A percentile compares a stretch with the other conserved stretches of the same genome.
These are phyloP conservation scores for Phortica variegata DNA, from an alignment of 1,140 invertebrate species.

Conservation along the genomic window DNA sequence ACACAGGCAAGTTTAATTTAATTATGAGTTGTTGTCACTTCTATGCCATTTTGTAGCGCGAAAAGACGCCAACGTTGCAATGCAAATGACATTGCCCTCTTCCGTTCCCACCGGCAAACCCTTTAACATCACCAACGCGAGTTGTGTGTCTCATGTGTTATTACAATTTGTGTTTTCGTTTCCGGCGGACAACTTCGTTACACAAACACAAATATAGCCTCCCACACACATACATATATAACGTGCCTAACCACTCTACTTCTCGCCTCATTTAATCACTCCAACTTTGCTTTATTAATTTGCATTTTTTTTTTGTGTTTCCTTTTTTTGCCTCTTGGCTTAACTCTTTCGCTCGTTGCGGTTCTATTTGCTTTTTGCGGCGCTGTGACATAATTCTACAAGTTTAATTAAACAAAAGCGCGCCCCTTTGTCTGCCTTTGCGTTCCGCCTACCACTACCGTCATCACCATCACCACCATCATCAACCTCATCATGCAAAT, in stretches of 20 bases:
- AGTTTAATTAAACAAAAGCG: conserved; percentile 51
- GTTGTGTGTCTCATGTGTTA: too few species aligned
- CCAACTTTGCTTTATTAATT: conserved; percentile 7
- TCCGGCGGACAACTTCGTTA: conserved; percentile 16
- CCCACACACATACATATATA: conserved; percentile 9
- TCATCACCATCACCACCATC: too few species aligned
- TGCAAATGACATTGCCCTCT: too few species aligned
- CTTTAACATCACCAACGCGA: too few species aligned
- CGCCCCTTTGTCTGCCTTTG: too few species aligned
- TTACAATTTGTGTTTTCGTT: too few species aligned
- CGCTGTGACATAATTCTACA: conserved; percentile 51
- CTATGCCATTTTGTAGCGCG: conserved; percentile 17
- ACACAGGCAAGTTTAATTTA: conserved; percentile 46
- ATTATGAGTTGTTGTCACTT: conserved; percentile 48
- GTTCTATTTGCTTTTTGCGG: conserved; percentile 27
- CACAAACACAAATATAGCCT: too few species aligned
- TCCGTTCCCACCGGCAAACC: too few species aligned
- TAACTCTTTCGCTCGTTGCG: neutral
- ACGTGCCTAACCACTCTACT: neutral
- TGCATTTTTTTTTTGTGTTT: conserved; percentile 8
- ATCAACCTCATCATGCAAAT: too few species aligned
- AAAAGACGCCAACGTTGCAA: too few species aligned
- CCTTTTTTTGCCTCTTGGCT: conserved; percentile 28
- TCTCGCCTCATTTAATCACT: neutral
- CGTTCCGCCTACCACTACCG: too few species aligned